Evolutionary conservation across 2,797 vertebrate genomes (phyloP).

Genomic region (Megaceryle alcyon): DNA sequence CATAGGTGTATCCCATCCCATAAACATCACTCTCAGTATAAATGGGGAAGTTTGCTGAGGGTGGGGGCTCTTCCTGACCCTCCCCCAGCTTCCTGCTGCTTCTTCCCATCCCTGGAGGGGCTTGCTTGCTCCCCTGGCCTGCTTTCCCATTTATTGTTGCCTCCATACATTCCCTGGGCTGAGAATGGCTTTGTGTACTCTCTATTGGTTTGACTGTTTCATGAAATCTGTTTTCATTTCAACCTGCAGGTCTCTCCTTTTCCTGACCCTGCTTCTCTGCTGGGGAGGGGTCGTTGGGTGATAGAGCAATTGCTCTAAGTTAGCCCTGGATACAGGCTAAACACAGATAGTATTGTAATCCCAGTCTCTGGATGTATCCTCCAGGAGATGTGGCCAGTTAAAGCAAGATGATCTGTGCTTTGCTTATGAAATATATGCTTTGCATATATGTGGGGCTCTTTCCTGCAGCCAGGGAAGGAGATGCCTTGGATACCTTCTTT

Average conservation of each 20-base stretch:
- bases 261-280: neutral
- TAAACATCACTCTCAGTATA: neutral
- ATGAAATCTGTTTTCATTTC: neutral
- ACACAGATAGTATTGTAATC: neutral
- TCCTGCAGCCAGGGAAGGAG: neutral
- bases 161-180: neutral
- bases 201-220: neutral
- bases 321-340: neutral
- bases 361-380: neutral
- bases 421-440: neutral
- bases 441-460: neutral
- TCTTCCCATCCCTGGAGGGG: neutral
- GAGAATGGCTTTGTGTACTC: neutral
- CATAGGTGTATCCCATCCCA: neutral
- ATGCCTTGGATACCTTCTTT: neutral
- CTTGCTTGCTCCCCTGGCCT: neutral
- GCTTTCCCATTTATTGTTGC: neutral
- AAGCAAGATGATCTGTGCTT: neutral
- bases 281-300: neutral
- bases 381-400: neutral
- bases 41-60: neutral
- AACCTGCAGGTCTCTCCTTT: neutral
- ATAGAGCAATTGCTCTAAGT: neutral
- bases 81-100: neutral
- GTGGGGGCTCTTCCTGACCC: neutral